Conservation (phyloP, 2,797 vertebrate genomes). For the Urosaurus nigricauda region DNA sequence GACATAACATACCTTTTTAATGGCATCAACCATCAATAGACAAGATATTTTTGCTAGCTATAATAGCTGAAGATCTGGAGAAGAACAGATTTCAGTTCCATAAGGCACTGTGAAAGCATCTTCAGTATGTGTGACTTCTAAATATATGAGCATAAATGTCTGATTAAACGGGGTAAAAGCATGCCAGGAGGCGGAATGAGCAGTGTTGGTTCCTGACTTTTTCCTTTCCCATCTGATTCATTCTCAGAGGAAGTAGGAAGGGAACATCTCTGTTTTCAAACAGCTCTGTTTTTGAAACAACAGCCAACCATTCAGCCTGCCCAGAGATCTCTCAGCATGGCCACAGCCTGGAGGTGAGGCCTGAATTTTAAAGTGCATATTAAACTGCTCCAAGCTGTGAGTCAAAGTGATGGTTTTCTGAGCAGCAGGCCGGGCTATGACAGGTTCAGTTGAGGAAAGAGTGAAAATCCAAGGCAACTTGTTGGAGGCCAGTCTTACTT, state of each 20-base stretch:
- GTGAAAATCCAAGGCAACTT: background rate
- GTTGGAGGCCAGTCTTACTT: background rate
- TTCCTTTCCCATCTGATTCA: background rate
- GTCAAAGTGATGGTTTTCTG: background rate
- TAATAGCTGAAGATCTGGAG: background rate
- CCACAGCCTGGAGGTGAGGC: background rate
- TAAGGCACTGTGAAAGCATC: background rate
- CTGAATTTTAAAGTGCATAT: conserved; percentile 13
- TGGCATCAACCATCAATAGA: no score
- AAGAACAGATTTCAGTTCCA: background rate
- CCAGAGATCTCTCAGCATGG: background rate
- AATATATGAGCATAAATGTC: background rate
- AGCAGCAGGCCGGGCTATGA: background rate
- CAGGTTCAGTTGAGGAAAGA: background rate
- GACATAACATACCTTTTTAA: no score
- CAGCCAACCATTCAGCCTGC: background rate
- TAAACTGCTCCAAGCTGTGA: background rate
- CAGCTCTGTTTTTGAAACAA: background rate
- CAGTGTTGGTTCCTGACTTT: background rate
- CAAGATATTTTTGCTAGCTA: background rate
- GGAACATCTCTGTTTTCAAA: background rate
- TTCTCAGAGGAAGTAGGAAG: background rate
- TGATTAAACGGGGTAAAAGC: background rate
- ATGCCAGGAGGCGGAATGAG: background rate
- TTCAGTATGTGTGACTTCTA: background rate